phyloP scores from a whole-genome alignment of 30 jellyfish, hydroid and myxozoan species.

The Aurelia coerulea region DNA sequence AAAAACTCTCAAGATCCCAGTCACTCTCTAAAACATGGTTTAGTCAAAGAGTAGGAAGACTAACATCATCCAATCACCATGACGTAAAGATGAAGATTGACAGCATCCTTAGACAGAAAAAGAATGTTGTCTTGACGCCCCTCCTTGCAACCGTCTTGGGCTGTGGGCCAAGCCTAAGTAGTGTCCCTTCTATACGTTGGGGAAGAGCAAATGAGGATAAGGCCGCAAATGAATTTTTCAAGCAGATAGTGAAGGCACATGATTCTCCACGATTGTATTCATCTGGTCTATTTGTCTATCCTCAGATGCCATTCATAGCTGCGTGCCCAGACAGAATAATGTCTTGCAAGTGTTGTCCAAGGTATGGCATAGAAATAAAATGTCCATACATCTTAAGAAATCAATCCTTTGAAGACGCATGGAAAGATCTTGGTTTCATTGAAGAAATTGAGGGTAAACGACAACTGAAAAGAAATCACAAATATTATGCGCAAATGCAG shows the following conservation, averaged over 20 bases:
- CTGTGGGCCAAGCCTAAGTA: neutral
- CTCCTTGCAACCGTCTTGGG: neutral
- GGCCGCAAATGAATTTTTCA: neutral
- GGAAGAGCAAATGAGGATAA: neutral
- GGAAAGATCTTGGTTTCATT: neutral
- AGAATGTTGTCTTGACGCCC: neutral
- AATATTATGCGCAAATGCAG: neutral
- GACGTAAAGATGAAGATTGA: no score
- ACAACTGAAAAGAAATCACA: neutral
- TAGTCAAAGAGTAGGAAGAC: neutral
- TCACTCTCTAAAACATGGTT: neutral
- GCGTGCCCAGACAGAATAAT: constrained; percentile 11
- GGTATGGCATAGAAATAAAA: neutral
- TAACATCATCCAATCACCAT: no score
- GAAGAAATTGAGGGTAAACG: neutral
- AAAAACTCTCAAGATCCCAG: neutral
- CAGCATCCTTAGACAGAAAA: neutral
- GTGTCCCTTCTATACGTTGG: neutral
- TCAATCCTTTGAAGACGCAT: neutral
- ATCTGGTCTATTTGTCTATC: constrained; percentile 6
- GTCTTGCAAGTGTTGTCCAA: constrained; percentile 6
- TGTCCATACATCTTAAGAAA: neutral
- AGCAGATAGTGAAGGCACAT: neutral
- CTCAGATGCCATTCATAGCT: neutral
- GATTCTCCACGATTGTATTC: neutral